These are phyloP conservation scores for Engystomops pustulosus DNA, from an alignment of 2,113 vertebrate species.

Conservation along the genomic window DNA sequence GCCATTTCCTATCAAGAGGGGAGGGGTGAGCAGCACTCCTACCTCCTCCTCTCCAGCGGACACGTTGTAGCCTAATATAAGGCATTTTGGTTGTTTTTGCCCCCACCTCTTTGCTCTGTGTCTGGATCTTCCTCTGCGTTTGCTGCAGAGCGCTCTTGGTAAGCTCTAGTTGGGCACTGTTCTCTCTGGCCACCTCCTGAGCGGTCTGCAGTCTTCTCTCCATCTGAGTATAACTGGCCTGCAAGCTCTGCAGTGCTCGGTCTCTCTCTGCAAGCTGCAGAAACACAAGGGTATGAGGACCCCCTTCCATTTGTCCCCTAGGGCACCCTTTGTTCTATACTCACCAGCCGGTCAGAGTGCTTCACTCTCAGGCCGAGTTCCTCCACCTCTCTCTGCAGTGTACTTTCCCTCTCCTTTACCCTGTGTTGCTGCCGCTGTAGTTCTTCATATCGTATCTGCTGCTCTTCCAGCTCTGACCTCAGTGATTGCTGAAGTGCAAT, in stretches of 20 bases:
- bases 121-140: constrained; percentile 61
- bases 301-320: neutral
- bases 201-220: constrained; percentile 65
- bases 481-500: constrained; percentile 33
- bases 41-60: too few species aligned
- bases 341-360: constrained; percentile 64
- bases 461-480: constrained; percentile 63
- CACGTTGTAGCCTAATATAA: too few species aligned
- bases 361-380: constrained; percentile 58
- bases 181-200: constrained; percentile 62
- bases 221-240: constrained; percentile 61
- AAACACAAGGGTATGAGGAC: neutral
- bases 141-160: neutral
- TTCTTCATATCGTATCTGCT: constrained; percentile 60
- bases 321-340: neutral
- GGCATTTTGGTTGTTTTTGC: too few species aligned
- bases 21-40: too few species aligned
- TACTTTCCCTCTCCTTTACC: constrained; percentile 56
- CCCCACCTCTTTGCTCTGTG: constrained; percentile 61
- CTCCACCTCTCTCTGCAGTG: constrained; percentile 63
- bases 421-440: constrained; percentile 63
- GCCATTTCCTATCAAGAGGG: too few species aligned
- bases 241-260: constrained; percentile 35
- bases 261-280: constrained; percentile 53
- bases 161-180: constrained; percentile 61